A percentile compares a stretch with the other conserved stretches of the same genome.
Evolutionary conservation across 2,113 vertebrate species (phyloP).

Genomic region (Lynx canadensis): DNA sequence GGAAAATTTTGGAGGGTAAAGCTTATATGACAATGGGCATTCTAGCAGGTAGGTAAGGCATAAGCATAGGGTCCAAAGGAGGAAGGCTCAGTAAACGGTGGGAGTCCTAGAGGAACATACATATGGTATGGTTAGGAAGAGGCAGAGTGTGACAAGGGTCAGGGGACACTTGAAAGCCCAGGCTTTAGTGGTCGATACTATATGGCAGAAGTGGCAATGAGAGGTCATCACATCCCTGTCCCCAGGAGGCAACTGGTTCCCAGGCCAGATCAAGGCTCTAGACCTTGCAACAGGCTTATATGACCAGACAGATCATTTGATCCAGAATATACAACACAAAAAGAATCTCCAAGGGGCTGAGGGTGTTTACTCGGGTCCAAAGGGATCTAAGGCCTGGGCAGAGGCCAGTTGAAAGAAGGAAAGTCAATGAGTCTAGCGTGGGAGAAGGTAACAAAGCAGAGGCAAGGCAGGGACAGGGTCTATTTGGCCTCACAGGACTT

Average conservation of each 20-base stretch:
- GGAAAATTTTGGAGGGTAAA: neutral
- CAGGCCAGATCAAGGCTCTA: neutral
- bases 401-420: neutral
- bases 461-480: neutral
- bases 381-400: neutral
- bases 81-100: neutral
- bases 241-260: neutral
- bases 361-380: neutral
- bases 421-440: neutral
- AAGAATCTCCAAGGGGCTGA: neutral
- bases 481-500: neutral
- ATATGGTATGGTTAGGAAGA: neutral
- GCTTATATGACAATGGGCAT: neutral
- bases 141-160: neutral
- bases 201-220: neutral
- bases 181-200: neutral
- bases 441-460: neutral
- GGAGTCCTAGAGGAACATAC: neutral
- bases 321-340: neutral
- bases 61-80: neutral
- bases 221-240: neutral
- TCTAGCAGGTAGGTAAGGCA: neutral
- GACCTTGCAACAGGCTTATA: neutral
- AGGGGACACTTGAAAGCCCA: neutral
- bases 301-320: neutral